These are phyloP conservation scores for Brachypodius melanocephalos DNA, from an alignment of 2,113 vertebrate genomes.

Conservation along the genomic window DNA sequence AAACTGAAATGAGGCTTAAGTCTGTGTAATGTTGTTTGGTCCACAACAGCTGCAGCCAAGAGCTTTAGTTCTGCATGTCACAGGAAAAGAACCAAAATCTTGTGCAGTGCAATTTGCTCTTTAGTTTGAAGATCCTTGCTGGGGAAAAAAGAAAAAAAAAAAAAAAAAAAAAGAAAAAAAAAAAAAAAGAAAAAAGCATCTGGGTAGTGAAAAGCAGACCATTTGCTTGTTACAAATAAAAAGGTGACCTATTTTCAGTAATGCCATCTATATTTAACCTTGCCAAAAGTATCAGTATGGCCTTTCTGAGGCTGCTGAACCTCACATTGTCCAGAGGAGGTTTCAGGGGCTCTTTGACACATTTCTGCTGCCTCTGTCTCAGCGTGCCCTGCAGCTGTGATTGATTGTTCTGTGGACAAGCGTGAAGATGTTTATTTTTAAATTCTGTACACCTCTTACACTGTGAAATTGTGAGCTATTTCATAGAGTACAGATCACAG, in stretches of 20 bases:
- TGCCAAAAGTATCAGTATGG: accelerated
- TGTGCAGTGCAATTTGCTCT: neutral
- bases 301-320: neutral
- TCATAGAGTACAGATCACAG: neutral
- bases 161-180: neutral
- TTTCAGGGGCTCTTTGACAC: neutral
- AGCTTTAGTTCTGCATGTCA: neutral
- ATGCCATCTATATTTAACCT: neutral
- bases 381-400: neutral
- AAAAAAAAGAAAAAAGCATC: neutral
- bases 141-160: neutral
- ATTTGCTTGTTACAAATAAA: neutral
- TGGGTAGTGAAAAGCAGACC: neutral
- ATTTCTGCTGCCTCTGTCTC: neutral
- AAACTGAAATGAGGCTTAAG: neutral
- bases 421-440: neutral
- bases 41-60: neutral
- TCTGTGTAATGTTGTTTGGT: neutral
- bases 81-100: neutral
- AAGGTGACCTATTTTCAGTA: neutral
- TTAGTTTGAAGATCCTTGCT: neutral
- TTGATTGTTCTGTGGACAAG: neutral
- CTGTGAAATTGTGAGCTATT: neutral
- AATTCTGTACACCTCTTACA: too few relatives aligned
- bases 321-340: neutral